Base-by-base conservation (phyloP, 2,888 invertebrate species). In the Eupithecia insigniata region DNA sequence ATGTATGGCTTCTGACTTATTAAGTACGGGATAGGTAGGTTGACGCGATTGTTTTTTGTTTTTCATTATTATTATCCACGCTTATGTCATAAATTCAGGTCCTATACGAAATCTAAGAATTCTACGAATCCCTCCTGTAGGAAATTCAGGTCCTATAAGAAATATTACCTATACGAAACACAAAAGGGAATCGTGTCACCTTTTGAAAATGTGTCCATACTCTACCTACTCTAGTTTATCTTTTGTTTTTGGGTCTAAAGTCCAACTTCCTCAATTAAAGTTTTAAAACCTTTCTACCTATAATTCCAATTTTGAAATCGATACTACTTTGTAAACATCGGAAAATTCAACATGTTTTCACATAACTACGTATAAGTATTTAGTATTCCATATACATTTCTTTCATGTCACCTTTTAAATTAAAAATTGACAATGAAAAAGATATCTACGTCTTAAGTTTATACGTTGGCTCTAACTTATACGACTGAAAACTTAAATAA, bases 401-500 rank as follows among this genome's bases (percentile, higher is more conserved):
- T 43, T 43, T 43, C n/a, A n/a, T 7, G 18, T n/a, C 7, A 43
- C 18, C 1, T 43, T n/a, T 43, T 43, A 18, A 43, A 18, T 18
- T 1, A 43, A 43, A 43, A 43, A 18, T 18, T 6, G 43, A 1
- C 43, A 43, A 39, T 43, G 18, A 18, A 43, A n/a, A 43, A n/a
- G 18, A 43, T n/a, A 43, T 43, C 7, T 43, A 8, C n/a, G 18
- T 18, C 46, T 46, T n/a, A 46, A 26, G 2, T 2, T 8, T 46
- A n/a, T 46, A 22, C 10, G 22, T 22, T 66, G 36, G 43, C 22
- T 64, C 22, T 12, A 71, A 39, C 65, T 58, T 43, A 66, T 79
- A 79, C 71, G 79, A 78, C 74, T 76, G 71, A 71, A 78, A 77
- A 76, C 16, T 36, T 55, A 36, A 69, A 73, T 71, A 74, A 74